Evolutionary conservation across 1,140 invertebrate species (phyloP).

Genomic region (Zaprionus camerounensis): DNA sequence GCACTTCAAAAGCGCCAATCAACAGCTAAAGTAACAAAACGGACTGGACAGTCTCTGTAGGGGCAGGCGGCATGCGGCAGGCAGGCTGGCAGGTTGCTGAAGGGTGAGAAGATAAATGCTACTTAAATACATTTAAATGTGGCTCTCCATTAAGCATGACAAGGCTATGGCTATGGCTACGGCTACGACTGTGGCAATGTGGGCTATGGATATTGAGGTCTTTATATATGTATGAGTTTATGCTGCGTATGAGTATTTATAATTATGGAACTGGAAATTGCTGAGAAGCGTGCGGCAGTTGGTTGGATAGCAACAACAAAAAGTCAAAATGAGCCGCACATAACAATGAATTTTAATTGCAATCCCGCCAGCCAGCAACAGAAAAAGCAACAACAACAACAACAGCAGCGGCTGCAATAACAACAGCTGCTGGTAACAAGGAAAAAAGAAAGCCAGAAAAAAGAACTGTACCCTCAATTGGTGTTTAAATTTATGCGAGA

Average conservation of each 20-base stretch:
- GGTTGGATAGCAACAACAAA: constrained; percentile 40
- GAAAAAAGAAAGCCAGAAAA: constrained; percentile 9
- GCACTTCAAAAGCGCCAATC: constrained; percentile 48
- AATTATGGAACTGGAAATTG: constrained; percentile 75
- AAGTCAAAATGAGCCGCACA: constrained; percentile 68
- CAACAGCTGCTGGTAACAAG: constrained; percentile 3
- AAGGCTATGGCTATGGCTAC: constrained; percentile 15
- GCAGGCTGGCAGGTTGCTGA: not conserved
- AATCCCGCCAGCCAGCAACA: constrained; percentile 24
- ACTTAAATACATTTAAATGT: constrained; percentile 81
- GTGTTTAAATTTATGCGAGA: constrained; percentile 62
- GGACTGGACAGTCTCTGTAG: not conserved
- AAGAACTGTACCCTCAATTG: constrained; percentile 38
- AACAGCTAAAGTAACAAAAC: constrained; percentile 21
- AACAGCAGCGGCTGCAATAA: not conserved
- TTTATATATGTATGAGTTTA: constrained; percentile 20
- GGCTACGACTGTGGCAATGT: not conserved
- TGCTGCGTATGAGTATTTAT: constrained; percentile 51
- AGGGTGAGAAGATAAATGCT: constrained; percentile 47
- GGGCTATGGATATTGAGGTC: constrained; percentile 23
- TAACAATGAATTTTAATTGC: constrained; percentile 82
- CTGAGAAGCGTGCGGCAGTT: constrained; percentile 26
- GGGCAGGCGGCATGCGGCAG: no score
- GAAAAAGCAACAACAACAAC: constrained; percentile 4
- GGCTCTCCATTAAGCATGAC: constrained; percentile 55